Conservation (phyloP, 1,140 invertebrate species). For the Saxidomus purpurata region DNA sequence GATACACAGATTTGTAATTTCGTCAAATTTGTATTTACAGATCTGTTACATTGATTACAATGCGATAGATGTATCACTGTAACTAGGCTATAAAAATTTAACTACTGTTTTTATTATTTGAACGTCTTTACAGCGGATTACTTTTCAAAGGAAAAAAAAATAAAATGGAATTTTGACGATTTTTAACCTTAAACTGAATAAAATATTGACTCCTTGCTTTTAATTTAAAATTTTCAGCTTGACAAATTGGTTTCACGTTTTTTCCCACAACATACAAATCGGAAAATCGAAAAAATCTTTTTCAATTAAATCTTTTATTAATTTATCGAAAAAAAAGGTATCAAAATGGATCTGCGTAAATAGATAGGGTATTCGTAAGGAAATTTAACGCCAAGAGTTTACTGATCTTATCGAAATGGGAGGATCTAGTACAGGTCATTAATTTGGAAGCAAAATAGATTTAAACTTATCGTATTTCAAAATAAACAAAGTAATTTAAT, state of each 20-base stretch:
- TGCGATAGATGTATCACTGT: not conserved
- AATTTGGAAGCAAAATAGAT: slow-evolving; percentile 39
- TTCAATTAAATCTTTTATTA: not conserved
- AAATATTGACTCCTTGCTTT: not conserved
- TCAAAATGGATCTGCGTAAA: not conserved
- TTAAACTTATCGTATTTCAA: slow-evolving; percentile 49
- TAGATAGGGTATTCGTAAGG: not conserved
- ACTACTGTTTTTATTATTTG: not conserved
- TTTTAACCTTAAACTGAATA: not conserved
- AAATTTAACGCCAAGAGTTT: not conserved
- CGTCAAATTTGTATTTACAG: not conserved
- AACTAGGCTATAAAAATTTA: slow-evolving; percentile 36
- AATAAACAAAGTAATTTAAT: slow-evolving; percentile 57
- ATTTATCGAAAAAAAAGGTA: not conserved
- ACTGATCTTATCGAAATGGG: slow-evolving; percentile 19
- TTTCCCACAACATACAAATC: not conserved
- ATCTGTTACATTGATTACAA: slow-evolving; percentile 22
- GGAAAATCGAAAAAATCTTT: not conserved
- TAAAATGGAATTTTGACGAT: not conserved
- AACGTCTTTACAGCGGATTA: slow-evolving; percentile 1
- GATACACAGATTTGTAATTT: not conserved
- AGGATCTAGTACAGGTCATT: slow-evolving; percentile 41
- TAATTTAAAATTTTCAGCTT: not conserved
- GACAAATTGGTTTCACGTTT: not conserved
- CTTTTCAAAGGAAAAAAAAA: not conserved